Base-by-base conservation (phyloP, 2,888 invertebrate genomes). In the Andrena hattorfiana region DNA sequence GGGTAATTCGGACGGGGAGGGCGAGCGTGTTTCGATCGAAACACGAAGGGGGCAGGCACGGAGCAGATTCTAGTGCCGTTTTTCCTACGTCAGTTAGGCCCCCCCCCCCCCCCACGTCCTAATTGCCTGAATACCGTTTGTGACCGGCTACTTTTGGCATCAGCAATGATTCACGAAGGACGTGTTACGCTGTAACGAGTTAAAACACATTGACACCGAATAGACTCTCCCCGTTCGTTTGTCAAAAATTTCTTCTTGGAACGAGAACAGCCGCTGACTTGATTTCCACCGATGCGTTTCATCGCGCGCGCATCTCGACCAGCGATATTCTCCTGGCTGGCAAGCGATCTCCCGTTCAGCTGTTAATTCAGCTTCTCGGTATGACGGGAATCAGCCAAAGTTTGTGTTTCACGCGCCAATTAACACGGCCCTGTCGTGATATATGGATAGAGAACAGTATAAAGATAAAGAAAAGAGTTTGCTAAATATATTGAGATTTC, bases 81-180 rank as follows among this genome's bases (percentile, higher is more conserved):
- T 82, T 66, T 90, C 60, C 85, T 91, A 80, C 89, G 89, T 91
- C 76, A 82, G 90, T 84, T 83, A 70, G n/a, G 54, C 69, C 63
- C 59, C 70, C 32, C 51, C 13, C 49, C 69, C 63, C 59, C 70
- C 32, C 51, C 13, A 2, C 5, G 56, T 42, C 42, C 42, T 16
- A 16, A 77, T 76, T 56, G 28, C 35, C 67, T 7, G 54, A 68
- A 77, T 76, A 32, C 26, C 20, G 62, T 48, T 70, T 49, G 72
- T 66, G 54, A 35, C 54, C 72, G 73, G 32, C 81, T 85, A 73
- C 64, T 32, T 48, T 71, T 63, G 73, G 51, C 63, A 66, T 70
- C 70, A 30, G 28, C 76, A 70, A 85, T 78, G 54, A 54, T 75
- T 42, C 56, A 30, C 77, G 85, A 85, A 87, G 85, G 78, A 73